Base-by-base conservation (phyloP, 2,113 vertebrate genomes). In the Nycticebus coucang region DNA sequence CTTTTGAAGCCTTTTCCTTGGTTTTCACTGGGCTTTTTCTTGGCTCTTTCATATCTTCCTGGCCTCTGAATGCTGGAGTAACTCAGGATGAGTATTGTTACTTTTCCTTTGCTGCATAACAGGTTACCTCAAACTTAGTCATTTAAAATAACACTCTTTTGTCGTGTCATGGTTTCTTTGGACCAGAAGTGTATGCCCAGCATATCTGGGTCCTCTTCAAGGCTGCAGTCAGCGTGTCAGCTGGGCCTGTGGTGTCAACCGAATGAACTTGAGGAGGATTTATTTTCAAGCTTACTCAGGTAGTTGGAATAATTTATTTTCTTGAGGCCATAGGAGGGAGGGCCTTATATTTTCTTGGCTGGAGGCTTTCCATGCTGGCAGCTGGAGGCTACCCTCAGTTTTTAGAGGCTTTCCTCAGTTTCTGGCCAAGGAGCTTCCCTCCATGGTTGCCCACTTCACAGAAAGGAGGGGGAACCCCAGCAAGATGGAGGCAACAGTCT, bases 151-250 rank as follows among this genome's bases (percentile, higher is more conserved):
- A 33, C 13, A n/a, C 5, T 15, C 3, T 57, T 57, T 81, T 60
- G 75, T 59, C 62, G 57, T 84, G 37, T 95, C 4, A 28, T 11
- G 37, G 26, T 92, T 84, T 96, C 64, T 80, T 37, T 93, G 66
- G 55, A 7, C 35, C 35, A 87, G 24, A 89, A 88, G 13, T 74
- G 18, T 86, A 30, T 22, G 35, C 21, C 60, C 9, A 88, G 41
- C 55, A 21, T 59, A 64, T 33, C 18, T 68, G 66, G 11, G 18
- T 86, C 66, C 45, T 94, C 64, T 57, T 37, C 4, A 35, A 74
- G 90, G 33, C 30, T 50, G 33, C 0, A 57, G 10, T 50, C 37
- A 71, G 9, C 5, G 19, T 81, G n/a, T 89, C 50, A 37, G 5
- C 12, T 62, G 50, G 41, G 18, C 2, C 41, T 81, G 41, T 30